Base-by-base conservation (phyloP, 2,113 vertebrate species). In the Indicator indicator region DNA sequence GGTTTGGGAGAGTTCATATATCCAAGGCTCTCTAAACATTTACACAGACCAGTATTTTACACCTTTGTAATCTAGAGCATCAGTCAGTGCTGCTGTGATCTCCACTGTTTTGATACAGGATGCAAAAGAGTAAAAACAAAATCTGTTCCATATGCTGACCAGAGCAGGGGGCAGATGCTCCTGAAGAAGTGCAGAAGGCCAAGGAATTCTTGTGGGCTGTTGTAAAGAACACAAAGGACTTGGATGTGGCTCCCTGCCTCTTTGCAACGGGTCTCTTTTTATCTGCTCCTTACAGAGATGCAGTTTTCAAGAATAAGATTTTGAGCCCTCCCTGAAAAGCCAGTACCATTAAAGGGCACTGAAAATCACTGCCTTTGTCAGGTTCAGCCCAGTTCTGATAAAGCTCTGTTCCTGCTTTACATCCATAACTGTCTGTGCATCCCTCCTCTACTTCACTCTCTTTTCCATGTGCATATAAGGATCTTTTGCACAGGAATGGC, bases 291-390 rank as follows among this genome's bases (percentile, higher is more conserved):
- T 46, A 15, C 3, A 2, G 64, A 86, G 26, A 36, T 17, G 42
- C 68, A 70, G n/a, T 60, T 86, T 64, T 71, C 14, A 32, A 42
- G 69, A 88, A 14, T 72, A 80, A 83, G 83, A 83, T 71, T 86
- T 91, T 96, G 90, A 96, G 72, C 65, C 18, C 26, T 81, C 16
- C 21, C 42, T 71, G n/a, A 80, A 88, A 30, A 83, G 4, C 42
- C 73, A 86, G 44, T 70, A n/a, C 83, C 86, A 64, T 92, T 86
- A 93, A 96, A 96, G 83, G 90, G 83, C 83, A 86, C 72, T 42
- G 92, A 44, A 68, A 78, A 71, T 70, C 46, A 24, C 64, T 76
- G 67, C 13, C 32, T 87, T 84, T 76, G 23, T 70, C 30, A 48
- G 50, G 54, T 82, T 91, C 68, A 89, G 79, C 26, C n/a, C n/a